These are phyloP conservation scores for Xylocopa sonorina DNA, from an alignment of 1,140 invertebrate genomes.

Conservation along the genomic window DNA sequence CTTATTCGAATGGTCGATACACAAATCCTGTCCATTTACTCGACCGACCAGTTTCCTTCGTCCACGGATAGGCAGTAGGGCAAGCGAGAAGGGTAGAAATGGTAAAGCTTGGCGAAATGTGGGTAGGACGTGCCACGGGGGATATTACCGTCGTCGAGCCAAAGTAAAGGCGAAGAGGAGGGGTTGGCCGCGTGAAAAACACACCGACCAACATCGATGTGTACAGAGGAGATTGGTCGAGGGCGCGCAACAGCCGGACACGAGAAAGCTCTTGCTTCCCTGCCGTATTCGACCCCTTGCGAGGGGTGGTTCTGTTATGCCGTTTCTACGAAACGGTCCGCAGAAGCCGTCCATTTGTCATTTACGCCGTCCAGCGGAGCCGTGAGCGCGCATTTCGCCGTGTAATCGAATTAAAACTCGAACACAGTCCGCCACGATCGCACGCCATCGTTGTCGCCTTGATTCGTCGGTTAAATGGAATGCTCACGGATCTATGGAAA, in stretches of 20 bases:
- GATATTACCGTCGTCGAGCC: conserved; percentile 51
- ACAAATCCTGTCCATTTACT: conserved; percentile 10
- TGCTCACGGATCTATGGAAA: not conserved
- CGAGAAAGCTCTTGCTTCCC: conserved; percentile 78
- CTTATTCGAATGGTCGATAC: not conserved
- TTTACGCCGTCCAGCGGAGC: conserved; percentile 10
- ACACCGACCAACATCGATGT: conserved; percentile 42
- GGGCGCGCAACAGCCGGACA: conserved; percentile 70
- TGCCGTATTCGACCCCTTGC: conserved; percentile 54
- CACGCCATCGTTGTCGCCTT: not conserved
- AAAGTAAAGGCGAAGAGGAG: conserved; percentile 32
- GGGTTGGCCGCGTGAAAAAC: conserved; percentile 34
- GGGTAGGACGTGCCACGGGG: conserved; percentile 55
- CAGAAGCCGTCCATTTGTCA: conserved; percentile 56
- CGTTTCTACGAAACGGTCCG: conserved; percentile 40
- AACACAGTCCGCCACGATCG: conserved; percentile 15
- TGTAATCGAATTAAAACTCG: conserved; percentile 52
- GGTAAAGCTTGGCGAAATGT: conserved; percentile 52
- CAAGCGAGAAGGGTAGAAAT: conserved; percentile 28
- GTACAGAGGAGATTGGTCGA: conserved; percentile 69
- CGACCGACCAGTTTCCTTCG: not conserved
- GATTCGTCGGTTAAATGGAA: not conserved
- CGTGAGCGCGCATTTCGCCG: conserved; percentile 13
- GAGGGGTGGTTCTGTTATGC: conserved; percentile 43
- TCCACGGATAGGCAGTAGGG: not conserved